These are phyloP conservation scores for Vultur gryphus DNA, from an alignment of 2,797 vertebrate genomes.

Conservation along the genomic window DNA sequence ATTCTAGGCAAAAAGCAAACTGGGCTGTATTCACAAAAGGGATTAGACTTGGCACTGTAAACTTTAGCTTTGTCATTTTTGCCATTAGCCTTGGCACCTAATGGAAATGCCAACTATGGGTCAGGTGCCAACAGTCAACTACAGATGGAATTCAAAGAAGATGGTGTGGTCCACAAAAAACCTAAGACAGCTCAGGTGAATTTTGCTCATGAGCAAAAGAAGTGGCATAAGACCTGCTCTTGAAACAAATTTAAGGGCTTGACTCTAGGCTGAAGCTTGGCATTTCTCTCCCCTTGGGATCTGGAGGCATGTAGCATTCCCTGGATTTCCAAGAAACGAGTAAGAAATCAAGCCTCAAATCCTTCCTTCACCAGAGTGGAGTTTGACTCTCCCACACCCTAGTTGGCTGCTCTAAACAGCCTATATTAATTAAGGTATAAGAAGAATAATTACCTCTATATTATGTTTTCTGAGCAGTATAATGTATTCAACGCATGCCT, in stretches of 20 bases:
- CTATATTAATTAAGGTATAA: neutral
- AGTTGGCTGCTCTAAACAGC: neutral
- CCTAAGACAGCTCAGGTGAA: neutral
- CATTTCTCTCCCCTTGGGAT: neutral
- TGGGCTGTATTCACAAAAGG: neutral
- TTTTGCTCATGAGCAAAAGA: neutral
- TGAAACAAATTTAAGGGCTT: neutral
- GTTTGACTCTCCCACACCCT: neutral
- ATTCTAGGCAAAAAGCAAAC: neutral
- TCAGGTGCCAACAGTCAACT: neutral
- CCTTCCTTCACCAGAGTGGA: neutral
- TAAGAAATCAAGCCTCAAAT: neutral
- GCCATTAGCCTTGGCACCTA: neutral
- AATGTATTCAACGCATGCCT: neutral
- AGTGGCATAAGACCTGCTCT: neutral
- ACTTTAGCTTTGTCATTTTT: neutral
- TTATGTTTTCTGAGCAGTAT: neutral
- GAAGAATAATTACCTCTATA: neutral
- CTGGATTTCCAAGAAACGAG: neutral
- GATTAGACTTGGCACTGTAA: neutral
- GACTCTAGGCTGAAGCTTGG: neutral
- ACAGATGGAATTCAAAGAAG: neutral
- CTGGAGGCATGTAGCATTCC: neutral
- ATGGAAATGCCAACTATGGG: neutral
- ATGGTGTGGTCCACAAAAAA: fast-evolving